Percentiles rank a stretch among this genome's conserved stretches.
Conservation (phyloP, 2,113 vertebrate species). For the Candoia aspera region DNA sequence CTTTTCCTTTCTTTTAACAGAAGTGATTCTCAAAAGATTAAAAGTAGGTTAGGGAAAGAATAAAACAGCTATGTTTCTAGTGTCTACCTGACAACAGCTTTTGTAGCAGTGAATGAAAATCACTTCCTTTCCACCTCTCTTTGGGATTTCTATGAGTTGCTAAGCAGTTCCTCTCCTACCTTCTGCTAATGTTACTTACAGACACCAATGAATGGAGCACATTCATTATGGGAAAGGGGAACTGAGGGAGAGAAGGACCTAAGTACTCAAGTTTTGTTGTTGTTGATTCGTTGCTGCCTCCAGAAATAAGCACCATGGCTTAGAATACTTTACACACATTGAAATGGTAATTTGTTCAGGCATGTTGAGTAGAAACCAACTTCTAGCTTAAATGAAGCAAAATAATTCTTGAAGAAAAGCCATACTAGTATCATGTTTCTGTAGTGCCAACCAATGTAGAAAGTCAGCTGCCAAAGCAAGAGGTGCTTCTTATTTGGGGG, state of each 20-base stretch:
- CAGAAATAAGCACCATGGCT: constrained; percentile 57
- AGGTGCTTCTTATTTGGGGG: background rate
- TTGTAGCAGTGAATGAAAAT: constrained; percentile 79
- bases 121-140: constrained; percentile 80
- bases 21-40: constrained; percentile 72
- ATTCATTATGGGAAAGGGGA: constrained; percentile 65
- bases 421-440: constrained; percentile 60
- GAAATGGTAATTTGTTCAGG: constrained; percentile 73
- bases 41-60: constrained; percentile 83
- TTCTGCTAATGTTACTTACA: constrained; percentile 74
- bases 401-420: constrained; percentile 37
- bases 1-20: constrained; percentile 61
- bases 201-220: constrained; percentile 66
- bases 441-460: constrained; percentile 34
- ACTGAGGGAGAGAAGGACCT: constrained; percentile 54
- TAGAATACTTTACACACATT: constrained; percentile 65
- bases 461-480: constrained; percentile 36
- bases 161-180: constrained; percentile 70
- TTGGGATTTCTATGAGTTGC: constrained; percentile 77
- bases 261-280: constrained; percentile 47
- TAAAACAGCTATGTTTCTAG: constrained; percentile 79
- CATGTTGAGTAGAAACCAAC: constrained; percentile 36
- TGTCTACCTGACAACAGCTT: constrained; percentile 81
- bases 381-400: constrained; percentile 62
- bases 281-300: constrained; percentile 64